Evolutionary conservation across 2,113 vertebrate species (phyloP).

Genomic region (Xiphophorus couchianus): DNA sequence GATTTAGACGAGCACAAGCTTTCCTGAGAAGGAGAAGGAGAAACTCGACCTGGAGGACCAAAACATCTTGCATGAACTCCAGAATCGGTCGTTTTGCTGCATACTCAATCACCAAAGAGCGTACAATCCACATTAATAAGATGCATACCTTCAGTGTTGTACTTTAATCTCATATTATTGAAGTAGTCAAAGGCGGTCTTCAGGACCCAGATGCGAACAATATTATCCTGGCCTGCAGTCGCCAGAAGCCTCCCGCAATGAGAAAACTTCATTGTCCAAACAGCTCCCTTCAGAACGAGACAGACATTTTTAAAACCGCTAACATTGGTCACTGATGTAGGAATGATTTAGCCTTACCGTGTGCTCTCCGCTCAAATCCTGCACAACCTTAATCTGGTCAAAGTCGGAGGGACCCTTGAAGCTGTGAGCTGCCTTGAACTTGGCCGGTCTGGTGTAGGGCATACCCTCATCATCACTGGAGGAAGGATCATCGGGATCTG

Average conservation of each 20-base stretch:
- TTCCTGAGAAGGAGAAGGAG: conserved; percentile 98
- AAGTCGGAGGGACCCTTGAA: conserved; percentile 99
- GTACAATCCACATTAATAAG: no score
- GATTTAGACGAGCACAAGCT: conserved; percentile 98
- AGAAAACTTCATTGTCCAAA: conserved; percentile 99
- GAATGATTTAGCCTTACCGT: conserved; percentile 82
- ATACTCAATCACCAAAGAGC: background rate
- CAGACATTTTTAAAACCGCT: background rate
- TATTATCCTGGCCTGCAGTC: conserved; percentile 94
- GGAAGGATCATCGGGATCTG: conserved; percentile 95
- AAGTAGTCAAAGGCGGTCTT: conserved; percentile 98
- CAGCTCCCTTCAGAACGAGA: conserved; percentile 86
- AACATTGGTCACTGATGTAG: background rate
- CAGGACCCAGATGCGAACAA: conserved; percentile 97
- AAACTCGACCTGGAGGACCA: conserved; percentile 88
- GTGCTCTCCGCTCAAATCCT: conserved; percentile 98
- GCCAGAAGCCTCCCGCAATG: conserved; percentile 95
- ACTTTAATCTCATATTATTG: conserved; percentile 98
- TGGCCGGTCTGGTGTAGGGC: conserved; percentile 96
- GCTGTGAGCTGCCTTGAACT: conserved; percentile 97
- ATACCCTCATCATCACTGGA: conserved; percentile 99
- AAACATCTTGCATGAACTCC: background rate
- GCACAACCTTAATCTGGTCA: conserved; percentile 96
- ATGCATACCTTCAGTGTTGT: conserved; percentile 94
- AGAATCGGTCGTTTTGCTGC: background rate